Base-by-base conservation (phyloP, 2,113 vertebrate genomes). In the Pycnonotus jocosus region DNA sequence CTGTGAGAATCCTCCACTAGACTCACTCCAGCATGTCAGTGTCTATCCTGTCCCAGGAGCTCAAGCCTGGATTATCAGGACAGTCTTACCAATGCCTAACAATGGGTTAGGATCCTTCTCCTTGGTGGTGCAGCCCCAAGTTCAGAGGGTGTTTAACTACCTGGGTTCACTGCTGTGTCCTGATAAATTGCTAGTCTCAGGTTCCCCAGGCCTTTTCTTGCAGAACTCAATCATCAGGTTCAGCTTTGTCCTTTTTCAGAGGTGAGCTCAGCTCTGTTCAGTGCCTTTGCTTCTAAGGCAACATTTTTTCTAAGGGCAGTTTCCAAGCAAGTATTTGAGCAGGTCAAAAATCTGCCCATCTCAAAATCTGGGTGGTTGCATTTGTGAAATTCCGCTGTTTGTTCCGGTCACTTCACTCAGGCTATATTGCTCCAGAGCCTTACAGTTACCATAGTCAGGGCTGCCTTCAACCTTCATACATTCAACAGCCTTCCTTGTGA, bases 161-260 rank as follows among this genome's bases (percentile, higher is more conserved):
- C 5, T 3, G 2, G 6, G 8, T 4, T 3, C 24, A 33, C 28
- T 38, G 21, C 13, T 66, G 6, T 5, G 0, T 44, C 11, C 25
- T 54, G 25, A 20, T 15, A 19, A 68, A 9, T 27, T 74, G 3
- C 18, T 92, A 37, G 8, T 3, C 19, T 8, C 21, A 17, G 14
- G 2, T 17, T 3, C 3, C 13, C 11, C 12, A 35, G 15, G 5
- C 31, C 1, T 42, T 50, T 73, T 88, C 40, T 88, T n/a, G 13
- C 12, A 73, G 16, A 81, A 3, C 22, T 69, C 31, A 56, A 4
- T 7, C 5, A 28, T 33, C 22, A 69, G 7, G 14, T 7, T 44
- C 37, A 47, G 3, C 9, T 51, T 47, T n/a, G 1, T 27, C 24
- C 15, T 69, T 5, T 45, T 69, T 20, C 42, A 54, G 11, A 3